phyloP scores from a whole-genome alignment of 2,888 invertebrate species.

The Harpalus rufipes region DNA sequence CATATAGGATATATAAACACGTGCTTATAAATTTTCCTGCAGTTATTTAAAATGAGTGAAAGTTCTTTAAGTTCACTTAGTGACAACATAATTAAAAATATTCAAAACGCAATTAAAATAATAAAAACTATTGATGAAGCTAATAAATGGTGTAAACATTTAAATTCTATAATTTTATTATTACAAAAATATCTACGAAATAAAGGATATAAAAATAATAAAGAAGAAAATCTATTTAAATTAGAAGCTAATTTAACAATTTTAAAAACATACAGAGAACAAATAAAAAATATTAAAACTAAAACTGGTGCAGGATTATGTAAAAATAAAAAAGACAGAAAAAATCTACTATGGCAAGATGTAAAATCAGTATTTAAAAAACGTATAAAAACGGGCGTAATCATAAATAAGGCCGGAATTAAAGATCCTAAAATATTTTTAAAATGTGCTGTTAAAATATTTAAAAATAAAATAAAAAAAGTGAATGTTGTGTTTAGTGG shows the following conservation, averaged over 20 bases:
- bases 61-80: conserved; percentile 67
- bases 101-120: not conserved
- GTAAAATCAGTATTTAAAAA: not conserved
- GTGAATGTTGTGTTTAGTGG: conserved; percentile 39
- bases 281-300: not conserved
- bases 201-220: not conserved
- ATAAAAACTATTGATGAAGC: not conserved
- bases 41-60: conserved; percentile 69
- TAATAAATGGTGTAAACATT: not conserved
- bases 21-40: no score
- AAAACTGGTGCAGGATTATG: not conserved
- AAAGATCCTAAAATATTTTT: not conserved
- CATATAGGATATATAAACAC: no score
- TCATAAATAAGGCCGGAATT: not conserved
- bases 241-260: not conserved
- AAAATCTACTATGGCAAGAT: no score
- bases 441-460: conserved; percentile 1
- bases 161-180: not conserved
- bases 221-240: not conserved
- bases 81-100: not conserved
- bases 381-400: not conserved
- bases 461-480: conserved; percentile 52
- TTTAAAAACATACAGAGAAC: not conserved
- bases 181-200: not conserved
- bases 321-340: not conserved